A percentile compares a stretch with the other conserved stretches of the same genome.
Conservation (phyloP, 1,140 invertebrate species). For the Drosophila orosa region DNA sequence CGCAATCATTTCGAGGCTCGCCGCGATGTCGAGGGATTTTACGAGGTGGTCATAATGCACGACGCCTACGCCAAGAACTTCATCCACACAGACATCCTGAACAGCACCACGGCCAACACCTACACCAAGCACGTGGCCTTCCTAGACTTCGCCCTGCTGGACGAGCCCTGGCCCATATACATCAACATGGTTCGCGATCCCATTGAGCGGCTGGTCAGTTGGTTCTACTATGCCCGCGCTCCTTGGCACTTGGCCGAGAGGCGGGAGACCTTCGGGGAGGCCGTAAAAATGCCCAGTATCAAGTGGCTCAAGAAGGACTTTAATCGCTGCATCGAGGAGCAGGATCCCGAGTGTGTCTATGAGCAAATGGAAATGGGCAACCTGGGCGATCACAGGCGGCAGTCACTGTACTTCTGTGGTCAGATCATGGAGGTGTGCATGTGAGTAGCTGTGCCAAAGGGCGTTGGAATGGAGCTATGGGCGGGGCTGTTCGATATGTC, state of each 20-base stretch:
- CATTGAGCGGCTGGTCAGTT: slow-evolving; percentile 94
- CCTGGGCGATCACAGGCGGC: slow-evolving; percentile 92
- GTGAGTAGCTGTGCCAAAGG: slow-evolving; percentile 86
- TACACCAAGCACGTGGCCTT: slow-evolving; percentile 93
- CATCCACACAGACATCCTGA: slow-evolving; percentile 85
- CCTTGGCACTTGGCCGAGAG: slow-evolving; percentile 95
- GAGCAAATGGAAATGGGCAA: slow-evolving; percentile 91
- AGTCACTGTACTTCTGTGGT: slow-evolving; percentile 94
- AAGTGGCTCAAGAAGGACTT: slow-evolving; percentile 95
- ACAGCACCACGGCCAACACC: slow-evolving; percentile 85
- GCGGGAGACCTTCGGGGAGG: slow-evolving; percentile 92
- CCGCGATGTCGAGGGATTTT: slow-evolving; percentile 91
- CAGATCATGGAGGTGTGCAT: slow-evolving; percentile 91
- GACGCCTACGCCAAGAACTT: slow-evolving; percentile 89
- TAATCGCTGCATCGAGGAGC: slow-evolving; percentile 92
- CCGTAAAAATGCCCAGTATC: slow-evolving; percentile 91
- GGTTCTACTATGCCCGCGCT: slow-evolving; percentile 93
- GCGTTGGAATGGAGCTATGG: neutral
- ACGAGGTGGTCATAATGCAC: slow-evolving; percentile 86
- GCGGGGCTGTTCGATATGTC: slow-evolving; percentile 14
- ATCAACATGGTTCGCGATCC: slow-evolving; percentile 95
- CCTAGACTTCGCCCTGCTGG: slow-evolving; percentile 90
- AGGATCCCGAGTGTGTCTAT: slow-evolving; percentile 93
- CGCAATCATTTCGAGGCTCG: slow-evolving; percentile 92
- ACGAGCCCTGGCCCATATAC: slow-evolving; percentile 92